Percentiles rank a stretch among this genome's conserved stretches.
phyloP scores from a whole-genome alignment of 2,888 invertebrate genomes.

The Sarcophaga carnaria region DNA sequence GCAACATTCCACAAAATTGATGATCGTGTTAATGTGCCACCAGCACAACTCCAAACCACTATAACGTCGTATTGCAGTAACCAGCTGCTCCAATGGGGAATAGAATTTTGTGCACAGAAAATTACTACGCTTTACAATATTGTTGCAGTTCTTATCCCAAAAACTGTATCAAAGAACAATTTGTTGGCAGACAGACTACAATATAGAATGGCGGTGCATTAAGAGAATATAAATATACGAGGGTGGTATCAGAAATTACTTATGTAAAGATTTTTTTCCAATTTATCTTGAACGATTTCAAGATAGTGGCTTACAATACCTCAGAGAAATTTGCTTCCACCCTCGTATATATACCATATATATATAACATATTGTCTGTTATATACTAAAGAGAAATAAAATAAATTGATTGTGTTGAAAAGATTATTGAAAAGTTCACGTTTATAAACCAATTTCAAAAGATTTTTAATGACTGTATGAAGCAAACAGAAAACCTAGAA shows the following conservation, averaged over 20 bases:
- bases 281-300: too few species aligned
- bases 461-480: slow-evolving; percentile 56
- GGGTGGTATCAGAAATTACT: neutral
- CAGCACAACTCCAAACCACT: slow-evolving; percentile 32
- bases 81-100: neutral
- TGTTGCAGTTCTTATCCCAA: slow-evolving; percentile 40
- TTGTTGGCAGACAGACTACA: slow-evolving; percentile 33
- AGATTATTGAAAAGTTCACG: slow-evolving; percentile 69
- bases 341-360: slow-evolving; percentile 19
- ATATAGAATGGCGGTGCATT: neutral
- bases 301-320: too few species aligned
- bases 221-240: neutral
- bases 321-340: neutral
- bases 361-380: slow-evolving; percentile 33
- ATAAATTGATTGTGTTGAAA: slow-evolving; percentile 66
- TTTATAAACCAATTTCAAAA: slow-evolving; percentile 62
- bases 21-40: slow-evolving; percentile 66
- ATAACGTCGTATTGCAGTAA: slow-evolving; percentile 12
- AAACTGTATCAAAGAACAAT: slow-evolving; percentile 56
- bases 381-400: slow-evolving; percentile 13
- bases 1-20: slow-evolving; percentile 60
- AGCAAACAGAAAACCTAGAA: neutral
- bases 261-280: neutral
- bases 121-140: neutral
- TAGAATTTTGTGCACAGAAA: neutral